phyloP scores from a whole-genome alignment of 2,797 vertebrate species.

The Urophycis tenuis region DNA sequence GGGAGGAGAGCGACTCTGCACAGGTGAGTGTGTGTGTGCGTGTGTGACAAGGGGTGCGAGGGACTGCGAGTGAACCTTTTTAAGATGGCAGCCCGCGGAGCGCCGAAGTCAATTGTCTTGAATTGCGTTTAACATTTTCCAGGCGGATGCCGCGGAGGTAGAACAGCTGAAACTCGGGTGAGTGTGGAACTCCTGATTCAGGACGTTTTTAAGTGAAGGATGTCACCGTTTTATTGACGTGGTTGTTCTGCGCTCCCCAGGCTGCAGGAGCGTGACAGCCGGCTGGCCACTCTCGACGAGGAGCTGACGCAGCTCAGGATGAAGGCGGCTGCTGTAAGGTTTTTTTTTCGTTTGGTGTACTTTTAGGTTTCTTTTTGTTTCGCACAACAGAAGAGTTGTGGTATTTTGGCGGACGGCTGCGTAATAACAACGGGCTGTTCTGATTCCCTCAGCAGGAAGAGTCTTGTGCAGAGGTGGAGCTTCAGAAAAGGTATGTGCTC shows the following conservation, averaged over 20 bases:
- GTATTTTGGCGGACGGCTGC: conserved; percentile 7
- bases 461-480: conserved; percentile 44
- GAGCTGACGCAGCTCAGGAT: conserved; percentile 57
- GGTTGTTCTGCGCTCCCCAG: conserved; percentile 27
- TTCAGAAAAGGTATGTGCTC: conserved; percentile 22
- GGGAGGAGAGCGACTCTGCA: conserved; percentile 55
- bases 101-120: background rate
- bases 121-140: conserved; percentile 46
- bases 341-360: background rate
- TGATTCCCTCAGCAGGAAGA: conserved; percentile 35
- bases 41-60: no score
- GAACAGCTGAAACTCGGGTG: conserved; percentile 76
- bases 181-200: conserved; percentile 19
- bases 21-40: conserved; percentile 31
- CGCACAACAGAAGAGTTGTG: conserved; percentile 5
- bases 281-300: conserved; percentile 51
- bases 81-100: no score
- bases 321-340: conserved; percentile 53
- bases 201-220: background rate
- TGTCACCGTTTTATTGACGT: background rate
- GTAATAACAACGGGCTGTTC: background rate
- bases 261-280: conserved; percentile 56
- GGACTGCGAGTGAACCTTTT: no score
- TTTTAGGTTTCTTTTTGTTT: no score
- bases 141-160: conserved; percentile 65